A percentile compares a stretch with the other conserved stretches of the same genome.
These are phyloP conservation scores for Phaetusa simplex DNA, from an alignment of 2,113 vertebrate species.

Conservation along the genomic window DNA sequence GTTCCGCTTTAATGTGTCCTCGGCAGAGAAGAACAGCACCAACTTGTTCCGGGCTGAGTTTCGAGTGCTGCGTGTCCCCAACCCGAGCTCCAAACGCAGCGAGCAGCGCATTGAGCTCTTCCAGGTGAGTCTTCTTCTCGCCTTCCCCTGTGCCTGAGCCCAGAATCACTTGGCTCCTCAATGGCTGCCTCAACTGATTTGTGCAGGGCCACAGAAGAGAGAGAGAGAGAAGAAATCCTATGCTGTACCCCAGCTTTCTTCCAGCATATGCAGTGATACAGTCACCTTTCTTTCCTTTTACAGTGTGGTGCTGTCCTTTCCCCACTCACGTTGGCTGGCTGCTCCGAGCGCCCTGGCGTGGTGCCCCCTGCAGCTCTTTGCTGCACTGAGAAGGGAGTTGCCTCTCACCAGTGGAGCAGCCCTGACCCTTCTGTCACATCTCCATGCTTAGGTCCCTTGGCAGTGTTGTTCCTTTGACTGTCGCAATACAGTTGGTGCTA, in stretches of 20 bases:
- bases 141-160: neutral
- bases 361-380: neutral
- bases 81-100: constrained; percentile 84
- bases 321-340: neutral
- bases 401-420: neutral
- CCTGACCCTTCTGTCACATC: neutral
- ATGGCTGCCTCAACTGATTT: neutral
- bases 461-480: neutral
- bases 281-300: neutral
- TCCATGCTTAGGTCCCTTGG: neutral
- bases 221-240: neutral
- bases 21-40: constrained; percentile 94
- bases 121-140: constrained; percentile 78
- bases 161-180: neutral
- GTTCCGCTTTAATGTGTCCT: constrained; percentile 94
- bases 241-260: neutral
- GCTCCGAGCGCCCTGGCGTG: neutral
- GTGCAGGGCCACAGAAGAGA: neutral
- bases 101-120: constrained; percentile 98
- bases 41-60: constrained; percentile 97
- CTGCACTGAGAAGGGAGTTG: neutral
- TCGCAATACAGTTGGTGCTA: neutral
- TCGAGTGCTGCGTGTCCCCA: constrained; percentile 88
- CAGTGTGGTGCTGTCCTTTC: neutral
- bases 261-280: neutral